A percentile compares a stretch with the other conserved stretches of the same genome.
phyloP scores from a whole-genome alignment of 2,888 invertebrate genomes.

The Selenia dentaria region DNA sequence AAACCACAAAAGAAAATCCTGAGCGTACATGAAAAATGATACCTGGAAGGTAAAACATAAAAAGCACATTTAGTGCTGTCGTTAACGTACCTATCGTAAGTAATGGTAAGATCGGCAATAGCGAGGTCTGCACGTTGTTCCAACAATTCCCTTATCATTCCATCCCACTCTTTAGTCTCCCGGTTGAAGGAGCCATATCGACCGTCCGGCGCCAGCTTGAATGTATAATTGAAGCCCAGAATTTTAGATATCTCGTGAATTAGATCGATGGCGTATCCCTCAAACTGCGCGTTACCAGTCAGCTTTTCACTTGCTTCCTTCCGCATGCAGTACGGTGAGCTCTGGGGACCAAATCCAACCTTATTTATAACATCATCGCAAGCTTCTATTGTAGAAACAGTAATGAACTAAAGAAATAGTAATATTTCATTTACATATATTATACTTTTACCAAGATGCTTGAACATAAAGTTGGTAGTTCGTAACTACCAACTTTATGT shows the following conservation, averaged over 20 bases:
- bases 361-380: slow-evolving; percentile 40
- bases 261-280: slow-evolving; percentile 97
- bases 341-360: slow-evolving; percentile 86
- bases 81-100: slow-evolving; percentile 93
- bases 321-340: slow-evolving; percentile 97
- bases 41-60: too few relatives aligned
- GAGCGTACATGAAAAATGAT: too few relatives aligned
- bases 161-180: slow-evolving; percentile 95
- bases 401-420: too few relatives aligned
- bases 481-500: too few relatives aligned
- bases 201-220: slow-evolving; percentile 93
- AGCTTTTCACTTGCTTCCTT: slow-evolving; percentile 94
- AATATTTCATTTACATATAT: too few relatives aligned
- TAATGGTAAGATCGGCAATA: slow-evolving; percentile 98
- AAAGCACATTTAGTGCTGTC: too few relatives aligned
- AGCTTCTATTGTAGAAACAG: too few relatives aligned
- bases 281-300: slow-evolving; percentile 95
- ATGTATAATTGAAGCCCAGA: slow-evolving; percentile 94
- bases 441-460: too few relatives aligned
- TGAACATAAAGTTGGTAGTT: too few relatives aligned
- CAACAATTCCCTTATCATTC: slow-evolving; percentile 94
- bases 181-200: slow-evolving; percentile 93
- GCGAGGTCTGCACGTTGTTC: slow-evolving; percentile 97
- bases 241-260: slow-evolving; percentile 95
- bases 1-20: too few relatives aligned